Percentiles rank a stretch among this genome's conserved stretches.
phyloP scores from a whole-genome alignment of 1,140 invertebrate genomes.

The Luehdorfia chinensis region DNA sequence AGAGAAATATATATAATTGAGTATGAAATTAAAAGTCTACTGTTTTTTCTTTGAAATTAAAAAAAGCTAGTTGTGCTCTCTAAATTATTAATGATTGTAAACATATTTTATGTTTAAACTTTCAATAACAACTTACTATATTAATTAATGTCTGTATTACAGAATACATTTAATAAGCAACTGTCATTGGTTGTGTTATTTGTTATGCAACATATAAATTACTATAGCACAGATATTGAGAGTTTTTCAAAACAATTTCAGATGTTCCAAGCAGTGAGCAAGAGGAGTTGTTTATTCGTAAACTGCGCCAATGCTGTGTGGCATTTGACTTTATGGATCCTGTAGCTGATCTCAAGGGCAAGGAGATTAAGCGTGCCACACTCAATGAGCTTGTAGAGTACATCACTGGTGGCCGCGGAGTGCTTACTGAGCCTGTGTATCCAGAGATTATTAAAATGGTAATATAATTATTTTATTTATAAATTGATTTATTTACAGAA shows the following conservation, averaged over 20 bases:
- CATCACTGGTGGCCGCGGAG: constrained; percentile 94
- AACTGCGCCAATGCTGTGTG: constrained; percentile 98
- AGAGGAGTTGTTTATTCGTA: constrained; percentile 98
- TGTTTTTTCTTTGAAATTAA: no score
- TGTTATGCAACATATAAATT: no score
- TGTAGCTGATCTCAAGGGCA: constrained; percentile 97
- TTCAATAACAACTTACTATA: no score
- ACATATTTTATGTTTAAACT: no score
- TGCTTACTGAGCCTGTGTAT: constrained; percentile 97
- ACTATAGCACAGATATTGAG: no score
- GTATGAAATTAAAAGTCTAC: no score
- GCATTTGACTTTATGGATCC: constrained; percentile 99
- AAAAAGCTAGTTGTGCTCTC: no score
- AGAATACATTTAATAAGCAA: no score
- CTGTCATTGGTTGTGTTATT: no score
- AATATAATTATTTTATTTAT: constrained; percentile 30
- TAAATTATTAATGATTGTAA: no score
- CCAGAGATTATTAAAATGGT: constrained; percentile 99
- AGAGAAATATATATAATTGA: no score
- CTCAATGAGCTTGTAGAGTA: constrained; percentile 99
- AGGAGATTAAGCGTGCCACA: constrained; percentile 98
- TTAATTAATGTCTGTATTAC: no score
- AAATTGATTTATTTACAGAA: neutral
- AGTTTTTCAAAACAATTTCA: constrained; percentile 76
- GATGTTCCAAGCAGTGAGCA: constrained; percentile 96